Conservation (phyloP, 2,797 vertebrate genomes). For the Serranus cabrilla region DNA sequence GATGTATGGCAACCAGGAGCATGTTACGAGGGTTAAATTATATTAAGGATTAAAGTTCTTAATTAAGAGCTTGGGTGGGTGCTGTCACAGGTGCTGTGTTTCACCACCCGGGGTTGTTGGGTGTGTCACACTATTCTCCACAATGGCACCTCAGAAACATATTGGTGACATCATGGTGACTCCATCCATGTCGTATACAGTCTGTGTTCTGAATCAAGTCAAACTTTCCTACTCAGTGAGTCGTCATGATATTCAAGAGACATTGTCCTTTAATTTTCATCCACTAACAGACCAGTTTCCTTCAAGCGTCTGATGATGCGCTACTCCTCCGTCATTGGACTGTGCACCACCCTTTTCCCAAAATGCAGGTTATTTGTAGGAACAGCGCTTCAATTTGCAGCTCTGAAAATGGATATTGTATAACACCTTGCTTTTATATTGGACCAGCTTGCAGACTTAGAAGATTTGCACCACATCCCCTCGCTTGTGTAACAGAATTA, state of each 20-base stretch:
- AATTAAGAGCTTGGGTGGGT: too few relatives aligned
- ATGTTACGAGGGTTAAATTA: too few relatives aligned
- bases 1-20: too few relatives aligned
- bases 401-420: constrained; percentile 57
- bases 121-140: too few relatives aligned
- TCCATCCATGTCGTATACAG: too few relatives aligned
- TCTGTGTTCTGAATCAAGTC: background rate
- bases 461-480: constrained; percentile 52
- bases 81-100: too few relatives aligned
- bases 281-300: background rate
- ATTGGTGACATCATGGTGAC: too few relatives aligned
- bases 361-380: constrained; percentile 19
- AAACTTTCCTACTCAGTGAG: background rate
- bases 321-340: background rate
- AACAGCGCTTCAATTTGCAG: constrained; percentile 17
- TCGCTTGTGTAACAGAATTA: constrained; percentile 73
- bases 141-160: too few relatives aligned
- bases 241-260: background rate
- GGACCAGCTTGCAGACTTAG: constrained; percentile 51
- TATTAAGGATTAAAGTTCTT: too few relatives aligned
- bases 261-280: background rate
- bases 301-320: background rate
- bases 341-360: background rate
- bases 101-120: too few relatives aligned
- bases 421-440: constrained; percentile 58